Base-by-base conservation (phyloP, 2,888 invertebrate genomes). In the Drosophila hamatofila region DNA sequence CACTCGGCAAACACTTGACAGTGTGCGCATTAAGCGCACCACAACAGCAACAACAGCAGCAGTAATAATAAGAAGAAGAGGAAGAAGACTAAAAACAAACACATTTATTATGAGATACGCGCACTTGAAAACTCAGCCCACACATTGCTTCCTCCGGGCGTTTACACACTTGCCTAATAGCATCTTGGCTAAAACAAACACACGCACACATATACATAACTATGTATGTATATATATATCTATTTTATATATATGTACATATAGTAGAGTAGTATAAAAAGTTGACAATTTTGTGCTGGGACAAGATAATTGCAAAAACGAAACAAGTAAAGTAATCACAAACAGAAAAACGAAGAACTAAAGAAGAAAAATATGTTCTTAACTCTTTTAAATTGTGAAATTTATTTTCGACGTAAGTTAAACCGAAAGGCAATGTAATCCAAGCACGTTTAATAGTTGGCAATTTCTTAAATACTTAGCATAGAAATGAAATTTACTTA, bases 211-310 rank as follows among this genome's bases (percentile, higher is more conserved):
- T 12, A 66, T 56, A 67, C 4, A 12, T 9, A 48, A 14, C 37
- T 30, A 56, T 65, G 55, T 54, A 63, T 63, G 64, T 70, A 67
- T 49, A 27, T 57, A 37, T 44, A 18, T 27, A 54, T 23, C 57
- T 42, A 35, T 56, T 30, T 57, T 69, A 55, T 61, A 61, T 56
- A 58, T 41, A 62, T 59, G 58, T 46, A 69, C 44, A 63, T 54
- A 71, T 67, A 33, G 52, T 65, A 21, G 56, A 56, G 69, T 65
- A 64, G 73, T 68, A 60, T 66, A 72, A 49, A 61, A 56, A 68
- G 70, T 79, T 79, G 56, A 80, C 77, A 77, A 81, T 80, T 82
- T 78, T 75, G 85, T 86, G 85, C 85, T 86, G 85, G 85, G 85
- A 85, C 75, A 79, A 82, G 79, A 79, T 88, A 85, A 87, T 84